These are phyloP conservation scores for Celastrina argiolus DNA, from an alignment of 2,888 invertebrate genomes.

Conservation along the genomic window DNA sequence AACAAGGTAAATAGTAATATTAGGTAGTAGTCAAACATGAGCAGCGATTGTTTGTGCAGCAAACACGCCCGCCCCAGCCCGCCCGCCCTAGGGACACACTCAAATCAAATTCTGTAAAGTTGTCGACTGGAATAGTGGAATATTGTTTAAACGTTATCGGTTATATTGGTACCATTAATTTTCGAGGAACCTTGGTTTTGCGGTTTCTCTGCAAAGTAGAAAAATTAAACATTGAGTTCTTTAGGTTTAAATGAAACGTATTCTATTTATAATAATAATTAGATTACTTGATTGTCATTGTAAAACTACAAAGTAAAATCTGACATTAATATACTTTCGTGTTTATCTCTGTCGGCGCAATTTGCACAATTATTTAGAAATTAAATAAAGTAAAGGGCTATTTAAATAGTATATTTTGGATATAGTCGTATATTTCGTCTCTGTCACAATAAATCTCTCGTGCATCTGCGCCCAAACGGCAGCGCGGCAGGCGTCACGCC, in stretches of 20 bases:
- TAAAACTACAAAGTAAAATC: too few species aligned
- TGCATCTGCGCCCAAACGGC: constrained; percentile 12
- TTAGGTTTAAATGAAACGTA: too few species aligned
- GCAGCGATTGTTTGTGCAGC: constrained; percentile 34
- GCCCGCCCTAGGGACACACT: constrained; percentile 29
- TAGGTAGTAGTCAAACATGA: constrained; percentile 35
- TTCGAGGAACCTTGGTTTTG: too few species aligned
- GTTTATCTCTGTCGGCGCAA: too few species aligned
- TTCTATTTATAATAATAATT: too few species aligned
- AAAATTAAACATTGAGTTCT: too few species aligned
- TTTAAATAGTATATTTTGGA: background rate
- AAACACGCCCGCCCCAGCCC: constrained; percentile 24
- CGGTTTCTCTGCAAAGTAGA: background rate
- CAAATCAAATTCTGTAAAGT: constrained; percentile 38
- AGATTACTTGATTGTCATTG: too few species aligned
- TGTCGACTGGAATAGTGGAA: constrained; percentile 29
- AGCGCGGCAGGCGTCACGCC: constrained; percentile 12
- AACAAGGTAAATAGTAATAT: constrained; percentile 35
- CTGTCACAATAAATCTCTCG: constrained; percentile 7
- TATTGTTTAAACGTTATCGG: constrained; percentile 8
- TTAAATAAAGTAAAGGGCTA: background rate
- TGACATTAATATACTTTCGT: too few species aligned
- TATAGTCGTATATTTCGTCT: background rate
- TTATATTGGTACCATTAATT: constrained; percentile 1
- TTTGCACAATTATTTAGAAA: background rate